These are phyloP conservation scores for Telmatherina bonti DNA, from an alignment of 2,797 vertebrate species.

Conservation along the genomic window DNA sequence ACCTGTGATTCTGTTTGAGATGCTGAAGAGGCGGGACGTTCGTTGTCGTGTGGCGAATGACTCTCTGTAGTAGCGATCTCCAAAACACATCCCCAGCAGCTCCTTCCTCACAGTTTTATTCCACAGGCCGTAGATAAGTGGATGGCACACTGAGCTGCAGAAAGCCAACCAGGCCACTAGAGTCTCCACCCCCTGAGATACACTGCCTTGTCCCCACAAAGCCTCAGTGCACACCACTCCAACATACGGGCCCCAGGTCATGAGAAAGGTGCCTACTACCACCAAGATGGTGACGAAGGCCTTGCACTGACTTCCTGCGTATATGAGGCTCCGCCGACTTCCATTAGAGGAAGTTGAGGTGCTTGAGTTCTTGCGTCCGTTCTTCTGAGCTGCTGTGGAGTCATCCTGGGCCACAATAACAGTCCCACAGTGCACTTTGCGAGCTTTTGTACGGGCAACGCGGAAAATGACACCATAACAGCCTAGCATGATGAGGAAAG, in stretches of 20 bases:
- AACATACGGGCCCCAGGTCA: conserved; percentile 97
- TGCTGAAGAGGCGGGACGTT: conserved; percentile 94
- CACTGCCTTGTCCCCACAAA: conserved; percentile 90
- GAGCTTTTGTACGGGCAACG: conserved; percentile 94
- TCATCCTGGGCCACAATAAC: conserved; percentile 88
- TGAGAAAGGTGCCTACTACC: conserved; percentile 92
- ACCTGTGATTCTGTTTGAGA: conserved; percentile 99
- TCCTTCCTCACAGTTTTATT: conserved; percentile 99
- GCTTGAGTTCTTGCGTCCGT: conserved; percentile 94
- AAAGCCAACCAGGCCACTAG: conserved; percentile 96
- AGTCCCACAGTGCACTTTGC: conserved; percentile 95
- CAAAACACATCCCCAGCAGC: conserved; percentile 96
- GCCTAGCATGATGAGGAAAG: conserved; percentile 90
- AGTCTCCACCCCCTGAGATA: conserved; percentile 92
- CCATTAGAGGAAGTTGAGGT: conserved; percentile 94
- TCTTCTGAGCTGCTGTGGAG: conserved; percentile 73
- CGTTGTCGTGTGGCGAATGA: conserved; percentile 92
- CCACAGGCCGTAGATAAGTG: conserved; percentile 97
- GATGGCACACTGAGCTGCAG: conserved; percentile 94
- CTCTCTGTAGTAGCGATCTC: conserved; percentile 95
- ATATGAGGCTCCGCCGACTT: conserved; percentile 92
- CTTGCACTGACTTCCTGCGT: conserved; percentile 98
- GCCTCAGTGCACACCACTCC: conserved; percentile 93
- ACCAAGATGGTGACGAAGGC: conserved; percentile 96
- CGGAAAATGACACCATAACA: conserved; percentile 98